Percentiles rank a stretch among this genome's conserved stretches.
phyloP scores from a whole-genome alignment of 2,797 vertebrate genomes.

The Tokudaia tokunoshimensis region DNA sequence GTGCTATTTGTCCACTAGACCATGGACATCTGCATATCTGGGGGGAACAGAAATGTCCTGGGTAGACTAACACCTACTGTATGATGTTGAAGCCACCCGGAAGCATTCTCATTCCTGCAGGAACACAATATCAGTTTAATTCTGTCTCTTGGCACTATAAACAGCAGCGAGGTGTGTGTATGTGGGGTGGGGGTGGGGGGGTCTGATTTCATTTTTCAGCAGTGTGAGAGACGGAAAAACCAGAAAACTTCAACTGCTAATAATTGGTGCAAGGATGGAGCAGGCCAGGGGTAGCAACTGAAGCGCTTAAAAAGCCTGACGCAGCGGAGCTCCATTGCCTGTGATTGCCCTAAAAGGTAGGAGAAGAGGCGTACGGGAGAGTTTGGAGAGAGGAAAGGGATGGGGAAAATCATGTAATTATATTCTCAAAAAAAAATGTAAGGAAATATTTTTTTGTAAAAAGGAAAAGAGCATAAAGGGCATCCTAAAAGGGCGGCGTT shows the following conservation, averaged over 20 bases:
- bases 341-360: background rate
- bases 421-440: background rate
- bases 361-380: background rate
- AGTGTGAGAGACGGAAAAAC: slow-evolving; percentile 8
- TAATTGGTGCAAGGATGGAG: background rate
- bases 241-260: background rate
- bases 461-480: background rate
- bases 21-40: background rate
- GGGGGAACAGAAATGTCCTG: background rate
- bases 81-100: background rate
- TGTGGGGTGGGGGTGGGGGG: background rate
- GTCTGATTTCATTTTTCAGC: background rate
- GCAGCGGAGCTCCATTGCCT: background rate
- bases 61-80: background rate
- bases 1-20: background rate
- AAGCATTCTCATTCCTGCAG: background rate
- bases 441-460: background rate
- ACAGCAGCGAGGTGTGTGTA: background rate
- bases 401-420: background rate
- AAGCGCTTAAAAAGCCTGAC: background rate
- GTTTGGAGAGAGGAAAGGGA: background rate
- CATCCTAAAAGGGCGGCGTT: background rate
- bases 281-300: background rate
- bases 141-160: background rate
- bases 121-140: background rate